These are phyloP conservation scores for Sturmia bella DNA, from an alignment of 2,888 invertebrate genomes.

Conservation along the genomic window DNA sequence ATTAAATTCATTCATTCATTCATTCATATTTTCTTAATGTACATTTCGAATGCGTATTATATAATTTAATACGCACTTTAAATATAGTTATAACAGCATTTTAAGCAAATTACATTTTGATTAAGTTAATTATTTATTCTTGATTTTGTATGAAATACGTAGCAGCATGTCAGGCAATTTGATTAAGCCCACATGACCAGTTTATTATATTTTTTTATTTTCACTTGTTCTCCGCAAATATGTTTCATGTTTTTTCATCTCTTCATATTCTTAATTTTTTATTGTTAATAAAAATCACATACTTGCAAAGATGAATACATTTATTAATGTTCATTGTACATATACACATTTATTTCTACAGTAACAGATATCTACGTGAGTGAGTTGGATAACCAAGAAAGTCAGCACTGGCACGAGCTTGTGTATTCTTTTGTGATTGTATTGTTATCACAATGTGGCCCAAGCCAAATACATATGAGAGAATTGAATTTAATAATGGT, in stretches of 20 bases:
- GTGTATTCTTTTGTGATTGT: too few species aligned
- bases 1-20: too few species aligned
- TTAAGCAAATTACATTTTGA: neutral
- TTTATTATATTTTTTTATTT: conserved; percentile 39
- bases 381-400: too few species aligned
- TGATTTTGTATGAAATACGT: conserved; percentile 25
- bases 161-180: conserved; percentile 38
- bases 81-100: neutral
- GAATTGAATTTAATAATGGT: too few species aligned
- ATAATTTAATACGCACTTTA: too few species aligned
- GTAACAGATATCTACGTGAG: too few species aligned
- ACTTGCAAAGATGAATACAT: neutral
- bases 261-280: conserved; percentile 6
- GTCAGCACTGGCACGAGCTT: too few species aligned
- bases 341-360: neutral
- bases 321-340: neutral
- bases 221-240: conserved; percentile 17
- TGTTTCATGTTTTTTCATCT: conserved; percentile 1
- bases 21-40: too few species aligned
- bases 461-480: too few species aligned
- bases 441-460: too few species aligned
- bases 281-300: conserved; percentile 19
- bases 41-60: too few species aligned
- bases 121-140: conserved; percentile 2
- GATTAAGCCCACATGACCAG: conserved; percentile 37